Percentiles rank a stretch among this genome's conserved stretches.
Conservation (phyloP, 92 coral and sea anemone genomes). For the Umimayanthus chanpuru region DNA sequence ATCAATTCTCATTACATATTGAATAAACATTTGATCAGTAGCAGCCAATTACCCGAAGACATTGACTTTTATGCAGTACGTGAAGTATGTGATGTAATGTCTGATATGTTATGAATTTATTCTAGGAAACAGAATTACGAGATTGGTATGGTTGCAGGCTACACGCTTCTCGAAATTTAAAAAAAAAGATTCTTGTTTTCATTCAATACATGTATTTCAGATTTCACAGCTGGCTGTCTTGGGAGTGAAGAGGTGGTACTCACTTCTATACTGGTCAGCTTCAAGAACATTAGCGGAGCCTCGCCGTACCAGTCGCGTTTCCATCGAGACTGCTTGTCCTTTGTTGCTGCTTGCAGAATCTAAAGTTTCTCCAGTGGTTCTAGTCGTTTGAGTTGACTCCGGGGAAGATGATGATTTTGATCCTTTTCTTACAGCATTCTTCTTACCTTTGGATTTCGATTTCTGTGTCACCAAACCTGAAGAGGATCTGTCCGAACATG, state of each 20-base stretch:
- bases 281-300: neutral
- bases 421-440: neutral
- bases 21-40: no score
- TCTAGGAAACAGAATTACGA: neutral
- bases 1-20: no score
- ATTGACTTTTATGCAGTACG: no score
- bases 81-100: no score
- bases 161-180: no score
- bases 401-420: conserved; percentile 18
- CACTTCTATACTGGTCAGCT: conserved; percentile 1
- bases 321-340: neutral
- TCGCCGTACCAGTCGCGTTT: neutral
- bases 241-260: neutral
- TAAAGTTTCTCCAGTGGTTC: neutral
- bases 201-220: neutral
- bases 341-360: neutral
- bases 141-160: neutral
- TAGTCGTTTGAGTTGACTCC: neutral
- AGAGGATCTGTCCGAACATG: neutral
- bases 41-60: no score
- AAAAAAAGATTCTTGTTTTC: neutral
- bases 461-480: conserved; percentile 2
- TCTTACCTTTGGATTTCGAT: conserved; percentile 9
- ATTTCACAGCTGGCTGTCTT: neutral
- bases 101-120: no score